Evolutionary conservation across 1,140 invertebrate species (phyloP), one percentile per base, ranked within the genome.

Genomic region (Eumeta japonica): DNA sequence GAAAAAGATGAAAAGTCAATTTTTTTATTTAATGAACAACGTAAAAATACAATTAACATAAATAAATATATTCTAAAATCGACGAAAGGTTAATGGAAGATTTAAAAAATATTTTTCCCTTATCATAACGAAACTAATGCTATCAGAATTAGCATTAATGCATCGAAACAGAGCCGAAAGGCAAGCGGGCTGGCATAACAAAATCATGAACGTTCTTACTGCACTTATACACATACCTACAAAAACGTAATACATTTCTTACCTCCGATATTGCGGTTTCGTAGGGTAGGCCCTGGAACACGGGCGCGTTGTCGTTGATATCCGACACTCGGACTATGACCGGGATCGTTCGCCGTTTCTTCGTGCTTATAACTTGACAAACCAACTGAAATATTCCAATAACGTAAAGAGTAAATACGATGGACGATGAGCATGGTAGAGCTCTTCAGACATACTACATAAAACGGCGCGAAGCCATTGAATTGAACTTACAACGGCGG

Each of bases 251-350:
- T 37, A 29, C 17, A 13, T 33, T 37, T 58, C 75, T 79, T 79
- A 93, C 90, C 83, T 94, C 90, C n/a, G 90, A 85, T 35, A 93
- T 85, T 29, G 81, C 87, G 17, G 88, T 83, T 63, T 88, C 83
- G 58, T 93, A 94, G 12, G 89, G 87, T 20, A 84, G 84, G 50
- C 87, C 86, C 48, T 86, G 76, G 72, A 92, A 92, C 50, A 83
- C 79, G 13, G 89, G 88, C 17, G 83, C 82, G 70, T 94, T 94
- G 65, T 94, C 90, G 58, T 94, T 94, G 55, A 92, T 83, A 70
- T 93, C 90, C n/a, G 87, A 89, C 37, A 93, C 85, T 62, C 90
- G 80, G 28, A 92, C 89, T 55, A 94, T 91, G 35, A 94, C 84
- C 28, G 90, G 90, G 60, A 93, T 90, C 16, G 83, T 89, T 40